Evolutionary conservation across 1,140 invertebrate genomes (phyloP).

Genomic region (Leptinotarsa texana): DNA sequence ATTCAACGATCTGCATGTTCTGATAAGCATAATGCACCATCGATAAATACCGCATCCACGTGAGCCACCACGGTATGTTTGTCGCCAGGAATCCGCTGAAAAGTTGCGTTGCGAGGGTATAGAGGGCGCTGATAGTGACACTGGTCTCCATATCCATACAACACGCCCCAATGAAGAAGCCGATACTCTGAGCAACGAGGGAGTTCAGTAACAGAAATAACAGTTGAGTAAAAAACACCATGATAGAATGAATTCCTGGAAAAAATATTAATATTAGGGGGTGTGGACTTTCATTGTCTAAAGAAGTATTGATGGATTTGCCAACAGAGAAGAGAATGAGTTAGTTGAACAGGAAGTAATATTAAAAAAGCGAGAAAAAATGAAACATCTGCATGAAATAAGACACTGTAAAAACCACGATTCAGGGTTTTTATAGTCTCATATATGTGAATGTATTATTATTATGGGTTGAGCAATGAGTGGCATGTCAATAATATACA

Average conservation of each 20-base stretch:
- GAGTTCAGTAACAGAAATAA: constrained; percentile 77
- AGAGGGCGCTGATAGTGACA: constrained; percentile 79
- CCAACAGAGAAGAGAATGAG: no score
- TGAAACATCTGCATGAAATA: no score
- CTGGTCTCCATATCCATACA: constrained; percentile 81
- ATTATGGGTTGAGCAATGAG: no score
- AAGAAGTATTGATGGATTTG: no score
- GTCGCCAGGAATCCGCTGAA: constrained; percentile 82
- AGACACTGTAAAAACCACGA: no score
- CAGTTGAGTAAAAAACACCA: constrained; percentile 72
- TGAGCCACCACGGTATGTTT: constrained; percentile 76
- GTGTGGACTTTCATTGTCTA: no score
- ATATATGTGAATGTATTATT: no score
- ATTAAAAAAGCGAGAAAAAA: no score
- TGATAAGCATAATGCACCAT: constrained; percentile 86
- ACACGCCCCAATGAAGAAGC: constrained; percentile 80
- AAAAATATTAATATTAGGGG: background rate
- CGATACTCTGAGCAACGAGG: constrained; percentile 81
- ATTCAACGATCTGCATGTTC: constrained; percentile 85
- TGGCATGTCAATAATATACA: no score
- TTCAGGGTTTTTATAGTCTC: no score
- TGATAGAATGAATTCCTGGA: constrained; percentile 60
- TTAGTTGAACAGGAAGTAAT: no score
- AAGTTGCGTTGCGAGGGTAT: constrained; percentile 79
- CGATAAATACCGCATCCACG: constrained; percentile 77